Percentiles rank a stretch among this genome's conserved stretches.
Conservation (phyloP, 2,113 vertebrate species). For the Melanerpes formicivorus region DNA sequence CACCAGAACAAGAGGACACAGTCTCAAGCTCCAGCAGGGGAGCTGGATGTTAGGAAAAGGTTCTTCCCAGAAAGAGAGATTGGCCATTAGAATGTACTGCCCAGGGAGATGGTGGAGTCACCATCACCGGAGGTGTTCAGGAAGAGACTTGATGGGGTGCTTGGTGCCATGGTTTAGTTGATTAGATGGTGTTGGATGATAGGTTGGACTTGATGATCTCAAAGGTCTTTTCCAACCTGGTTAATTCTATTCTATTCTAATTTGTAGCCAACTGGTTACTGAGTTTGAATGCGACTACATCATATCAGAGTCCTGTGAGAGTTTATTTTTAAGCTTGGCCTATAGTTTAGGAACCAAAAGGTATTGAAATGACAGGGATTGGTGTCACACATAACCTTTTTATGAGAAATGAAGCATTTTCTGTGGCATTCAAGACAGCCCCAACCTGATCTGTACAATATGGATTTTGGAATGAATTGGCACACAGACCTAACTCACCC, state of each 20-base stretch:
- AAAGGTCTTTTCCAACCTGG: too few relatives aligned
- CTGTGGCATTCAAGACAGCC: not conserved
- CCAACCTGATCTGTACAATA: accelerated
- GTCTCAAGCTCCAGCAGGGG: too few relatives aligned
- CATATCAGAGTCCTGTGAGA: not conserved
- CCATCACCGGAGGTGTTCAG: too few relatives aligned
- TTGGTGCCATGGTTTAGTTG: too few relatives aligned
- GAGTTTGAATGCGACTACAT: not conserved
- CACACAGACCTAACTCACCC: not conserved
- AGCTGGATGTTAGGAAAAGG: too few relatives aligned
- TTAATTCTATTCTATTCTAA: not conserved
- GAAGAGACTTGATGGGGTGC: too few relatives aligned
- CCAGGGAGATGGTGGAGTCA: too few relatives aligned
- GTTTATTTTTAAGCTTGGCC: not conserved
- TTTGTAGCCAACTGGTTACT: not conserved
- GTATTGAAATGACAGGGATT: not conserved
- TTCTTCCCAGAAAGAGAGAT: too few relatives aligned
- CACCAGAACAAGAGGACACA: too few relatives aligned
- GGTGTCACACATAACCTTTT: not conserved
- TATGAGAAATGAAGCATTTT: constrained; percentile 9
- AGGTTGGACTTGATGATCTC: too few relatives aligned
- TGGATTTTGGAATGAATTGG: not conserved
- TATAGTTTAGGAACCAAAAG: not conserved
- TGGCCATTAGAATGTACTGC: too few relatives aligned
- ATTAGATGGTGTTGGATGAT: too few relatives aligned